Percentiles rank a stretch among this genome's conserved stretches.
phyloP scores from a whole-genome alignment of 2,888 invertebrate genomes.

The Polietes domitor region DNA sequence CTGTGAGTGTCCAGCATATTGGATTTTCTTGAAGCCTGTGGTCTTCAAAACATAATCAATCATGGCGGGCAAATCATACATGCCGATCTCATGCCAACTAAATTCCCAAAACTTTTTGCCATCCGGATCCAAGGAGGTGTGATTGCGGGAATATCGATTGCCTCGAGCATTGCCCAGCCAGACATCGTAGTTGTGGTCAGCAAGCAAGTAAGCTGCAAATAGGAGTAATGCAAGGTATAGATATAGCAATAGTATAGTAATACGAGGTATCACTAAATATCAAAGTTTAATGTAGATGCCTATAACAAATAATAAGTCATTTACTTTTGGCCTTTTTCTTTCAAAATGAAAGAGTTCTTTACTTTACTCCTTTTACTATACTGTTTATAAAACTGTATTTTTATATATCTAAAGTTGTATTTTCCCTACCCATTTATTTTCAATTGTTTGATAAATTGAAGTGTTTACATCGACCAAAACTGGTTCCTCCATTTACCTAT shows the following conservation, averaged over 20 bases:
- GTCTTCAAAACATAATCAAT: conserved; percentile 85
- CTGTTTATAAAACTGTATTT: too few relatives aligned
- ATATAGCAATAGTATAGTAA: too few relatives aligned
- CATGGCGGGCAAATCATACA: conserved; percentile 90
- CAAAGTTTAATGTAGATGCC: too few relatives aligned
- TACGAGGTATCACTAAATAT: too few relatives aligned
- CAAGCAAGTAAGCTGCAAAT: conserved; percentile 80
- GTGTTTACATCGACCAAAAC: neutral
- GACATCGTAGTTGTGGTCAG: conserved; percentile 80
- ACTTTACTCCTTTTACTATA: too few relatives aligned
- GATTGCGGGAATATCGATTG: conserved; percentile 80
- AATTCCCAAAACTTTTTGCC: conserved; percentile 85
- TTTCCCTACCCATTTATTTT: neutral
- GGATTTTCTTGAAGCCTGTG: conserved; percentile 82
- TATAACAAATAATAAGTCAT: too few relatives aligned
- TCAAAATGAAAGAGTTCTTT: too few relatives aligned
- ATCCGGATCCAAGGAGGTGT: conserved; percentile 77
- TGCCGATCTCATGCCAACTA: conserved; percentile 93
- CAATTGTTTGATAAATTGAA: neutral
- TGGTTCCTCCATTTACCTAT: neutral
- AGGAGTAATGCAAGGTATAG: too few relatives aligned
- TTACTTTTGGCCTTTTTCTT: too few relatives aligned
- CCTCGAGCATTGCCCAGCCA: conserved; percentile 80
- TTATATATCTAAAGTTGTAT: too few relatives aligned
- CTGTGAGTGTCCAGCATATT: conserved; percentile 85